A percentile compares a stretch with the other conserved stretches of the same genome.
Conservation (phyloP, 2,113 vertebrate genomes). For the Opisthocomus hoazin region DNA sequence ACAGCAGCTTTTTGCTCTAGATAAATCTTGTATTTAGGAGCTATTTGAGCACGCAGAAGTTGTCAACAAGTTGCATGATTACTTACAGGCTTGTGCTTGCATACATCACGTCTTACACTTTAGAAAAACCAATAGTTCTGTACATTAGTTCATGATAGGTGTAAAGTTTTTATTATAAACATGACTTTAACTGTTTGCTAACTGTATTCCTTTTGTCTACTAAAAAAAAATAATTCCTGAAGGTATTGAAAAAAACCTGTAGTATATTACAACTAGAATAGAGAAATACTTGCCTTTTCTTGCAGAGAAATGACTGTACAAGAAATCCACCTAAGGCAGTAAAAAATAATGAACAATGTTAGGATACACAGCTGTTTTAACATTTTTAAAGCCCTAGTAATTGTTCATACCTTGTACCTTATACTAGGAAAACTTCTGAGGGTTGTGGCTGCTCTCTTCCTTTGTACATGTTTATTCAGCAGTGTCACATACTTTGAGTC, state of each 20-base stretch:
- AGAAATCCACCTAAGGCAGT: neutral
- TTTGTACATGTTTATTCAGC: neutral
- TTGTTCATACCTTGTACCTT: neutral
- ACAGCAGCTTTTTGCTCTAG: neutral
- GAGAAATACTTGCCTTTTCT: neutral
- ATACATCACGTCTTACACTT: neutral
- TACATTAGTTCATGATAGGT: neutral
- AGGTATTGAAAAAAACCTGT: neutral
- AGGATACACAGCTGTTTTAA: neutral
- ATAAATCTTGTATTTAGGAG: neutral
- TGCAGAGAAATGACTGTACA: neutral
- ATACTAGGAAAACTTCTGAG: neutral
- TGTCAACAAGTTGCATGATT: neutral
- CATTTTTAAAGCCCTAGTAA: neutral
- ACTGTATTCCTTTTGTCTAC: neutral
- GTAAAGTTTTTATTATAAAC: neutral
- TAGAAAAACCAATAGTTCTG: neutral
- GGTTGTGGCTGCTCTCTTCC: neutral
- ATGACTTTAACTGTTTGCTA: neutral
- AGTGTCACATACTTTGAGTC: neutral
- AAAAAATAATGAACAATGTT: neutral
- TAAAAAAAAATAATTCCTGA: neutral
- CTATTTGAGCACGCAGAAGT: neutral
- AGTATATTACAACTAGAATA: neutral
- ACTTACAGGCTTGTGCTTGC: neutral